Conservation (phyloP, 2,797 vertebrate species). For the Myiotriccus ornatus region DNA sequence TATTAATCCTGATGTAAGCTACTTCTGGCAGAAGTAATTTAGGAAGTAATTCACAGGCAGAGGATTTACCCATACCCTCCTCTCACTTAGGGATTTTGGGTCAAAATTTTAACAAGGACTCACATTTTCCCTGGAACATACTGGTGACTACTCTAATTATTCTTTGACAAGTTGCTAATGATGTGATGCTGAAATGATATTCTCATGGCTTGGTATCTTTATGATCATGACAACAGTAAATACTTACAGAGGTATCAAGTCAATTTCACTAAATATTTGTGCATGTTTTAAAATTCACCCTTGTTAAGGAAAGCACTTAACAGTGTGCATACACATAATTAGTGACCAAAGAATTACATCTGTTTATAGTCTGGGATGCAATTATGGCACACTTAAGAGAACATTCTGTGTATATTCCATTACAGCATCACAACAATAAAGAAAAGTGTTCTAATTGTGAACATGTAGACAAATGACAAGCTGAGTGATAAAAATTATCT, state of each 20-base stretch:
- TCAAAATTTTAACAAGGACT: not conserved
- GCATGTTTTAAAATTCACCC: not conserved
- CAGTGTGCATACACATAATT: not conserved
- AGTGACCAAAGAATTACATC: not conserved
- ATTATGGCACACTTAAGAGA: not conserved
- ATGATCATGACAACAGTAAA: not conserved
- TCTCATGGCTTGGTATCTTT: not conserved
- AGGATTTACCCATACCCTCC: not conserved
- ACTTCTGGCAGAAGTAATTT: constrained; percentile 6
- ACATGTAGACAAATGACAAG: not conserved
- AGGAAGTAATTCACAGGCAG: not conserved
- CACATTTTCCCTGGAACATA: not conserved
- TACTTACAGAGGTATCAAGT: not conserved
- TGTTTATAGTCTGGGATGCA: not conserved
- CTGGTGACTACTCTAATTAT: not conserved
- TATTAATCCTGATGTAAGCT: not conserved
- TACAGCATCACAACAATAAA: not conserved
- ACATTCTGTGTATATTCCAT: not conserved
- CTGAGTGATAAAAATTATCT: not conserved
- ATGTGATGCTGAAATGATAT: not conserved
- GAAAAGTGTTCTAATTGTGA: not conserved
- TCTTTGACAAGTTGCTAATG: not conserved
- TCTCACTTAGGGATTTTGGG: not conserved
- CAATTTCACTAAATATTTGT: not conserved
- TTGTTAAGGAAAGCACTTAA: not conserved